Base-by-base conservation (phyloP, 2,113 vertebrate genomes). In the Poeciliopsis occidentalis region DNA sequence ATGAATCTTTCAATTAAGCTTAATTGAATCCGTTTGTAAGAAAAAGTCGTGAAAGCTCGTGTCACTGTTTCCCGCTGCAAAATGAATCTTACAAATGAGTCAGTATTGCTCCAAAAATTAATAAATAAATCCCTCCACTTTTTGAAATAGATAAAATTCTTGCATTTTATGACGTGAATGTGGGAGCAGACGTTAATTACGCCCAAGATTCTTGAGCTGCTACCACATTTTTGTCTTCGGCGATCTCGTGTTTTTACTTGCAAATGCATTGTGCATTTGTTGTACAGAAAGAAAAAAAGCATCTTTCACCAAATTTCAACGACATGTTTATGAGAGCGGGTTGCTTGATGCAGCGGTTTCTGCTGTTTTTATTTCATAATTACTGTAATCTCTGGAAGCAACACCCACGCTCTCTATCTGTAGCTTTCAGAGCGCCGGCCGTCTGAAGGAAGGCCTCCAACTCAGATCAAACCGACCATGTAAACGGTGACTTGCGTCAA, bases 401-500 rank as follows among this genome's bases (percentile, higher is more conserved):
- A 89, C 85, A 81, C 73, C 78, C 69, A 39, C 66, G 34, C 76
- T 84, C 37, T 82, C 1, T 81, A 87, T 86, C 77, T 77, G 44
- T 34, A 68, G 75, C 71, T 47, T 79, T 57, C 67, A 47, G 76
- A 37, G 77, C 41, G 26, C 44, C 17, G 69, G 77, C 65, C 37
- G 62, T 31, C 80, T 66, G 71, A 70, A 79, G 82, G 84, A 87
- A 86, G 91, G 80, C 92, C 92, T 90, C 93, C 90, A 85, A 87
- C 91, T 91, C 88, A 84, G 90, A 91, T 93, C 91, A 92, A 92
- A 93, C 88, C 73, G 60, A 69, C 93, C 90, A 78, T 91, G 90
- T 89, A 88, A 90, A 87, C 76, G 87, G 67, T 61, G 76, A 90
- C 92, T 83, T 92, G 66, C 82, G 84, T 93, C 86, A 91, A 85